phyloP scores from a whole-genome alignment of 2,888 invertebrate genomes.

The Carcina quercana region DNA sequence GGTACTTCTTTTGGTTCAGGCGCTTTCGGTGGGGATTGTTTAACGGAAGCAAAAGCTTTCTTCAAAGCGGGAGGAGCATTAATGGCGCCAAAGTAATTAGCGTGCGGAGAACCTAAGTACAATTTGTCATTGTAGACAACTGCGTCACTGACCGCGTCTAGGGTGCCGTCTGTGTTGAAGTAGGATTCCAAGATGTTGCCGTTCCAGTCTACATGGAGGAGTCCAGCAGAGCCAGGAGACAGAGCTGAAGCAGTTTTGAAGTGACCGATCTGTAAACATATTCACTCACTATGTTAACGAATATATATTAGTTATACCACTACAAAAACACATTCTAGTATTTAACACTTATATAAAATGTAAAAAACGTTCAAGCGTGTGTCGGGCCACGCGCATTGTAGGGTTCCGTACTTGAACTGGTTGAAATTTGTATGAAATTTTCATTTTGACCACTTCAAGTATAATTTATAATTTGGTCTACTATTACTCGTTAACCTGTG shows the following conservation, averaged over 20 bases:
- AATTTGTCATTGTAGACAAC: constrained; percentile 78
- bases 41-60: constrained; percentile 38
- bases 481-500: too few relatives aligned
- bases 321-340: too few relatives aligned
- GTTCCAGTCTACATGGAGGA: constrained; percentile 80
- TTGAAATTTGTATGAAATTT: too few relatives aligned
- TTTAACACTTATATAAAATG: too few relatives aligned
- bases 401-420: too few relatives aligned
- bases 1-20: constrained; percentile 19
- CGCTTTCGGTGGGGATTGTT: constrained; percentile 18
- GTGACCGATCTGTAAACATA: constrained; percentile 76
- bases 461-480: too few relatives aligned
- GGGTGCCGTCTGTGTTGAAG: constrained; percentile 74
- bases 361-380: too few relatives aligned
- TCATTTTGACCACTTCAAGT: too few relatives aligned
- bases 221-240: constrained; percentile 61
- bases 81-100: constrained; percentile 77
- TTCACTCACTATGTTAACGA: constrained; percentile 3
- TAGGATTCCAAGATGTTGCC: constrained; percentile 82
- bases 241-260: constrained; percentile 63
- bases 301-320: too few relatives aligned
- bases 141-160: constrained; percentile 77
- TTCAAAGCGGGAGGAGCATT: constrained; percentile 68
- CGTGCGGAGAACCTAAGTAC: constrained; percentile 79
- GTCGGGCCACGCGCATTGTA: too few relatives aligned